Base-by-base conservation (phyloP, 2,888 invertebrate genomes). In the Dicyrtoma fusca region DNA sequence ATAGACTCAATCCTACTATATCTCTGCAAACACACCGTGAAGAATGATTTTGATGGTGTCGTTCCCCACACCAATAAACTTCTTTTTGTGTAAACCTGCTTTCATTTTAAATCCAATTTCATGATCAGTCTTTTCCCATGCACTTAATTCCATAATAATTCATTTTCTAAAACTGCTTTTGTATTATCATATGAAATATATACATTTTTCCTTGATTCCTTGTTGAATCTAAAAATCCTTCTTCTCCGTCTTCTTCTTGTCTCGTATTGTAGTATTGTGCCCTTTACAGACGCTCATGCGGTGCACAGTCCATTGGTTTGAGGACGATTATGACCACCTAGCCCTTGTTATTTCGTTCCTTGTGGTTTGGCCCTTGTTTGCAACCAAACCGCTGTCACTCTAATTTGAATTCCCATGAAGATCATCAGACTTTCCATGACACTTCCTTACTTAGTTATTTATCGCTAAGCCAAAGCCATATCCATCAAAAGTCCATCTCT, bases 71-170 rank as follows among this genome's bases (percentile, higher is more conserved):
- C 49, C 65, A 65, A 66, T 71, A 71, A 71, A 65, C 71, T 59
- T 71, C 59, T 71, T 66, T 71, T 71, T 71, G 71, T 71, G 47
- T 53, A 49, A 65, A 57, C 55, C 65, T 65, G 59, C 65, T 49
- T 59, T 65, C 65, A 71, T 47, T 71, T 55, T 65, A 71, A 71
- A 59, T 66, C 65, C 65, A 49, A 59, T 71, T 71, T 59, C 49
- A 49, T 59, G 65, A 64, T 64, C 64, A 49, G 45, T 14, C 25
- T 51, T 64, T 64, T 64, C 64, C 64, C 64, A 64, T 64, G 49
- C 64, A 64, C 26, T 64, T 64, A 47, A 64, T 64, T 64, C 44
- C 23, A 5, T 62, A 62, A 62, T 69, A 62, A 25, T 51, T 69
- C 62, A 62, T 62, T 62, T 59, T 47, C 25, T 26, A 21, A 59